Base-by-base conservation (phyloP, 2,888 invertebrate genomes). In the Xanthorhoe spadicearia region DNA sequence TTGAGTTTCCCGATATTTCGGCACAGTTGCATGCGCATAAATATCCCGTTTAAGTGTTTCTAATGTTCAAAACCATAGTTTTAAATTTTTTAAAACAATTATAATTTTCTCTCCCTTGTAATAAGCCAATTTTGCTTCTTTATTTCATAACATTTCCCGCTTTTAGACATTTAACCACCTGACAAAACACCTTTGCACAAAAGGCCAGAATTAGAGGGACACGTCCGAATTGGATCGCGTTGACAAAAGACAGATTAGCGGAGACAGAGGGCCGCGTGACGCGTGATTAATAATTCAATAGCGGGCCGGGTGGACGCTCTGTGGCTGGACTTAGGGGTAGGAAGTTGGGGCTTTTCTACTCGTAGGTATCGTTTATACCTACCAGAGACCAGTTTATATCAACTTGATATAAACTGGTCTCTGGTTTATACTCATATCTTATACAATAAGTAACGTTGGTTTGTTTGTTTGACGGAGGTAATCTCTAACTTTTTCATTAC, bases 231-330 rank as follows among this genome's bases (percentile, higher is more conserved):
- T 74, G 73, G 74, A 77, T 78, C 77, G 67, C 76, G 80, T 77
- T 80, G 80, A 85, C 87, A 87, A 84, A 83, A 86, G 86, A 83
- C 78, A 83, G 85, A 86, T 87, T 87, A 87, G 82, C 74, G 74
- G 74, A 73, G 80, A 85, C 83, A 79, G 66, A 64, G 63, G 69
- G 78, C 68, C 69, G 74, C 70, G 73, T 79, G 78, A 79, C 83
- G 79, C 77, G 79, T 73, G 77, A 82, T 86, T 81, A 83, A 85
- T 86, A 85, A 86, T 88, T 84, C 83, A 86, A 81, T 72, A 73
- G 70, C 64, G 59, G 65, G 38, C 55, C 19, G 61, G 67, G 63
- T 60, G 63, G 67, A 59, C 51, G 55, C 52, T 38, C 48, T 32
- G 38, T 54, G 64, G 54, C 38, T 48, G 60, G 17, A 61, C 8